phyloP scores from a whole-genome alignment of 2,888 invertebrate species.

The Drosophila kambysellisi region DNA sequence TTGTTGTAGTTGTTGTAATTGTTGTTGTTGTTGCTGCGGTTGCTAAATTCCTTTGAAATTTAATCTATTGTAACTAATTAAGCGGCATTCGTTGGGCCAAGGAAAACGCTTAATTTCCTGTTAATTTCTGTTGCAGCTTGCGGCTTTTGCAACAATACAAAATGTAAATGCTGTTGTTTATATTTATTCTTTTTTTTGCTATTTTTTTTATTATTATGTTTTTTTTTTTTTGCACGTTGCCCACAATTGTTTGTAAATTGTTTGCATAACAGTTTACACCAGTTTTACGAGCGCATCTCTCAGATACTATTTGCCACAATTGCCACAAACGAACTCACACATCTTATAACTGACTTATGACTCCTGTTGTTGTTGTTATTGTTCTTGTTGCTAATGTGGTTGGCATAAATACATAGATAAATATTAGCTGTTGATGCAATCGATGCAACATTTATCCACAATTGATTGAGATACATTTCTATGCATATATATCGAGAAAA shows the following conservation, averaged over 20 bases:
- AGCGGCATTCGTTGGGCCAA: conserved; percentile 51
- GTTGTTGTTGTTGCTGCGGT: conserved; percentile 44
- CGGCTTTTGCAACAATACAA: conserved; percentile 51
- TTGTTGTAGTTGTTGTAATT: neutral
- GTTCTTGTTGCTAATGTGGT: conserved; percentile 16
- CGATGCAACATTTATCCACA: conserved; percentile 9
- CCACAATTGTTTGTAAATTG: conserved; percentile 67
- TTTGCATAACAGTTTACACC: conserved; percentile 79
- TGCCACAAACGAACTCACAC: conserved; percentile 10
- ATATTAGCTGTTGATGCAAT: conserved; percentile 22
- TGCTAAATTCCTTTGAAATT: conserved; percentile 76
- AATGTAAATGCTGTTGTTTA: conserved; percentile 26
- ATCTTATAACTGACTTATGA: conserved; percentile 26
- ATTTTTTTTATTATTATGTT: neutral
- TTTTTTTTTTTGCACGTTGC: conserved; percentile 1
- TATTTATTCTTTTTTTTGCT: neutral
- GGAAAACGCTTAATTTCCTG: conserved; percentile 76
- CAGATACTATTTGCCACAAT: conserved; percentile 45
- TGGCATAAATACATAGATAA: conserved; percentile 1
- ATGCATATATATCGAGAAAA: neutral
- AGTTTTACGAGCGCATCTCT: conserved; percentile 50
- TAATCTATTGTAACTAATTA: conserved; percentile 81
- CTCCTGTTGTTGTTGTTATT: conserved; percentile 9
- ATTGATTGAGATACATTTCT: neutral
- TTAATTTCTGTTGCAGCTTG: conserved; percentile 70